Base-by-base conservation (phyloP, 1,140 invertebrate genomes). In the Marisa cornuarietis region DNA sequence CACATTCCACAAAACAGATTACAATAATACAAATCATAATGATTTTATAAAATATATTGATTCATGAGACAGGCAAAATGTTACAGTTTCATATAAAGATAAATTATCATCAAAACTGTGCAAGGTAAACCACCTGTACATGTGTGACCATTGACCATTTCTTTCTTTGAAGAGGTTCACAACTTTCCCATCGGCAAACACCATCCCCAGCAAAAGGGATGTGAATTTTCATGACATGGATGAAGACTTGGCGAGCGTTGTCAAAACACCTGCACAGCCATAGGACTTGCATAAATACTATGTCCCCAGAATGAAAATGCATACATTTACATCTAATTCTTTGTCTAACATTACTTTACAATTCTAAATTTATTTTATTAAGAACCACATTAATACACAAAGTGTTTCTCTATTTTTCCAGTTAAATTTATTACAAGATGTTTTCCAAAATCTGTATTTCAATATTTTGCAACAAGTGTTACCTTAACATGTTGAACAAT, bases 71-170 rank as follows among this genome's bases (percentile, higher is more conserved):
- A 26, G 9, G 16, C 24, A 72, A 72, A 72, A 42, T 11, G 49
- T 42, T 18, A 9, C 6, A n/a, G 11, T 22, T 2, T 72, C 13
- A 16, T 24, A 14, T 16, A 68, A 8, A 11, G 22, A 11, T 68
- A 11, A 2, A 24, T 24, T 13, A 68, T 18, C 4, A 68, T 14
- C 65, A 68, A 31, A n/a, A 68, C 22, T 24, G 65, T 58, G 58
- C 16, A 54, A 51, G 1, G 24, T 24, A 18, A 83, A 69, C 79
- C 81, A 91, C 91, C 88, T 89, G 90, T 79, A 90, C 76, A 85
- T 91, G 91, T 63, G 89, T 89, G 16, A 90, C 86, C 42, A 91
- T 80, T 51, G 91, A 90, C 89, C 89, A 91, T 74, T 87, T 83
- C 80, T 90, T 88, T 24, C 90, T 83, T 65, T 85, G 78, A 13